Evolutionary conservation across 1,140 invertebrate genomes (phyloP).

Genomic region (Brachionus rotundiformis): DNA sequence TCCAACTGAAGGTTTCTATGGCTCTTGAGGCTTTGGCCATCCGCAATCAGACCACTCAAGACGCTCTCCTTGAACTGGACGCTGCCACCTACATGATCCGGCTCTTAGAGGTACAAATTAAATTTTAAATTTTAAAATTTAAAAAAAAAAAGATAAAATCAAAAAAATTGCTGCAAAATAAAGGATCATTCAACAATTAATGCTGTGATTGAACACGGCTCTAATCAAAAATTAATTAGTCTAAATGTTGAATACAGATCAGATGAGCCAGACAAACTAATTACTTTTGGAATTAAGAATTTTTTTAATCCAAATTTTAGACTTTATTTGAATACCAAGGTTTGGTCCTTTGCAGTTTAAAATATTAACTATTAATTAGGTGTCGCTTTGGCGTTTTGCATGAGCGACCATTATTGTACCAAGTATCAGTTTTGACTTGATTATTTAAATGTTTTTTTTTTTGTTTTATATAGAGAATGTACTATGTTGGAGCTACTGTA

Average conservation of each 20-base stretch:
- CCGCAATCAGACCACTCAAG: constrained; percentile 59
- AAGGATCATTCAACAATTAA: constrained; percentile 16
- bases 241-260: not conserved
- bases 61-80: constrained; percentile 59
- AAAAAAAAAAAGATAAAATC: not conserved
- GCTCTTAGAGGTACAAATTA: constrained; percentile 60
- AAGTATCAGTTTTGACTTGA: not conserved
- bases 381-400: not conserved
- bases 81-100: constrained; percentile 60
- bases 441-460: constrained; percentile 26
- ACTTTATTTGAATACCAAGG: not conserved
- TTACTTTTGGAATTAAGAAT: not conserved
- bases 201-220: constrained; percentile 15
- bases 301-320: constrained; percentile 26
- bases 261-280: not conserved
- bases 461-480: constrained; percentile 52
- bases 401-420: not conserved
- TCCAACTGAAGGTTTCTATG: constrained; percentile 62
- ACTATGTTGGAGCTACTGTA: constrained; percentile 52
- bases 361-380: no score
- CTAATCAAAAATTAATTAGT: not conserved
- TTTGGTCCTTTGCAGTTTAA: constrained; percentile 24
- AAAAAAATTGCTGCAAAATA: constrained; percentile 1
- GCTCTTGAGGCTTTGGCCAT: constrained; percentile 62
- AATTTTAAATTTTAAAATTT: not conserved